These are phyloP conservation scores for Sorex araneus DNA, from an alignment of 2,113 vertebrate species.

Conservation along the genomic window DNA sequence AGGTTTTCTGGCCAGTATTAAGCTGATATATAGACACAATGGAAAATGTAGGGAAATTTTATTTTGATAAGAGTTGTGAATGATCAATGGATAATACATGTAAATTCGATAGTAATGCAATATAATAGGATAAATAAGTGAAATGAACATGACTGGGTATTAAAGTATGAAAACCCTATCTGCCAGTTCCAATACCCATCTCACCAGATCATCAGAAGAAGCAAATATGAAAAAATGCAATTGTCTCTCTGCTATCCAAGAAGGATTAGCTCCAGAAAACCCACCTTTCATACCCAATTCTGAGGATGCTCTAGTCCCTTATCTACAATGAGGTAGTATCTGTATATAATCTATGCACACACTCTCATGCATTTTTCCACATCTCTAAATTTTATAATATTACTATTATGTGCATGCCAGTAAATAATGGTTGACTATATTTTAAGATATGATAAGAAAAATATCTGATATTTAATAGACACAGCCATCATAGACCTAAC, in stretches of 20 bases:
- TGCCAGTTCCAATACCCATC: neutral
- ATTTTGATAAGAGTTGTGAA: neutral
- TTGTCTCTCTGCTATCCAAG: neutral
- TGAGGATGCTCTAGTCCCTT: neutral
- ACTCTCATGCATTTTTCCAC: neutral
- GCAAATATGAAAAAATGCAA: neutral
- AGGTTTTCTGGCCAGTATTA: neutral
- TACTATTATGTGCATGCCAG: neutral
- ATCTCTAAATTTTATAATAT: neutral
- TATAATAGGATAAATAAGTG: neutral
- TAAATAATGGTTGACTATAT: neutral
- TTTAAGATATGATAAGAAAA: neutral
- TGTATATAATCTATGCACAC: neutral
- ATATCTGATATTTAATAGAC: neutral
- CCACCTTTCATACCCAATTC: neutral
- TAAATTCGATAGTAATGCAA: neutral
- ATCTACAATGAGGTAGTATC: neutral
- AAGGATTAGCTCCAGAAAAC: neutral
- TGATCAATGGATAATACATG: neutral
- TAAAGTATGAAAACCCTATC: neutral
- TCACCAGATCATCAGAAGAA: neutral
- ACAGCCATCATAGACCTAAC: neutral
- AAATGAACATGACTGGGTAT: neutral
- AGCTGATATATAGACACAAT: neutral
- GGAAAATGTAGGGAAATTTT: neutral